A percentile compares a stretch with the other conserved stretches of the same genome.
phyloP scores from a whole-genome alignment of 2,797 vertebrate genomes.

The Pangasius larnaudii region DNA sequence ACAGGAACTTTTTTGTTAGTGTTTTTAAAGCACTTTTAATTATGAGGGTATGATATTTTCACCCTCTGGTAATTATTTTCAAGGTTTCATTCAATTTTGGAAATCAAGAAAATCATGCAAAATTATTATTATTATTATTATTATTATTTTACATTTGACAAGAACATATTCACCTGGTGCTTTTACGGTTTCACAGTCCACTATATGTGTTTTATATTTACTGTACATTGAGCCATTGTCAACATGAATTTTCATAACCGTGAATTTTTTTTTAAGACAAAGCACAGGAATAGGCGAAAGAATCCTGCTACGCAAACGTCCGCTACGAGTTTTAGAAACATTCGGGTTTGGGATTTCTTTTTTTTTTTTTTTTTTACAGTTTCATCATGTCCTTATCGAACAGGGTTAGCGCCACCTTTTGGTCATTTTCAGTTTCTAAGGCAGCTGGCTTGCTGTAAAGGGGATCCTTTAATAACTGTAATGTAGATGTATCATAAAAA shows the following conservation, averaged over 20 bases:
- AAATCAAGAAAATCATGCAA: conserved; percentile 71
- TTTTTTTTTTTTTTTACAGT: conserved; percentile 62
- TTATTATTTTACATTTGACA: conserved; percentile 59
- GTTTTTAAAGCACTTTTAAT: conserved; percentile 84
- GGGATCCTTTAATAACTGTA: conserved; percentile 85
- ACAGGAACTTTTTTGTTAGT: conserved; percentile 71
- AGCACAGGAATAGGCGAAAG: conserved; percentile 34
- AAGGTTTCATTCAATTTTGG: conserved; percentile 19
- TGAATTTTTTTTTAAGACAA: conserved; percentile 66
- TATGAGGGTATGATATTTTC: conserved; percentile 24
- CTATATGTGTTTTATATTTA: conserved; percentile 69
- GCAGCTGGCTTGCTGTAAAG: conserved; percentile 95
- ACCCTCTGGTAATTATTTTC: neutral
- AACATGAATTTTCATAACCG: conserved; percentile 72
- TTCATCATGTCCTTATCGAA: conserved; percentile 71
- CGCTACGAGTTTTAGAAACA: conserved; percentile 60
- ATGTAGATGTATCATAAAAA: conserved; percentile 85
- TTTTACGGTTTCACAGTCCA: conserved; percentile 68
- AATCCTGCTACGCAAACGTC: conserved; percentile 9
- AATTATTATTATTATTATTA: conserved; percentile 56
- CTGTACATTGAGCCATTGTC: conserved; percentile 75
- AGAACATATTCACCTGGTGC: conserved; percentile 82
- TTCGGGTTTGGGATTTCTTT: conserved; percentile 49
- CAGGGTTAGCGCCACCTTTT: conserved; percentile 85
- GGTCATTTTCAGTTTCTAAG: conserved; percentile 79